Base-by-base conservation (phyloP, 2,113 vertebrate genomes). In the Epinephelus fuscoguttatus region DNA sequence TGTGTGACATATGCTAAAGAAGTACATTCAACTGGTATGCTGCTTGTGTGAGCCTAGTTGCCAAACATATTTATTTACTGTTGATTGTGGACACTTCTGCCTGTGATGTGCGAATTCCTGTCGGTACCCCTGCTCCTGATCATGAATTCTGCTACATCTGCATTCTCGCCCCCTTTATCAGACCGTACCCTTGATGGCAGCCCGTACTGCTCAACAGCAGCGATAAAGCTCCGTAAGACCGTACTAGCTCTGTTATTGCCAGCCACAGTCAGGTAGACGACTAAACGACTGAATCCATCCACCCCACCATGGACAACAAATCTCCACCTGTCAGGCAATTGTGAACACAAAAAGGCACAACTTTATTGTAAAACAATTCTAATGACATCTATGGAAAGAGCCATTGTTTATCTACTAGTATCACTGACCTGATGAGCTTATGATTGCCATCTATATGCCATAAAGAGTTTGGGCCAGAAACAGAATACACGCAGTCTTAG, bases 31-130 rank as follows among this genome's bases (percentile, higher is more conserved):
- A 60, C 27, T 61, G 64, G n/a, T 70, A 19, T 47, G 52, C 7
- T 64, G 4, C 3, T 49, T 66, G 23, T 75, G 27, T 63, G 30
- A 68, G 63, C 27, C 63, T 33, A 33, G 33, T 33, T 33, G 33
- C 33, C 33, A 33, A 33, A 33, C 33, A 33, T 33, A 33, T 33
- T 62, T 64, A 33, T 56, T 73, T 74, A 79, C 25, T 55, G 21
- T 3, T 87, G 63, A 63, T 73, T 76, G 56, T 76, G 72, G 10
- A 76, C 73, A 52, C 78, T 75, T 60, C 64, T 45, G 40, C 53
- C 82, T 30, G 82, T 84, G 18, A 84, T 79, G 68, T 84, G 75
- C 1, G 75, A 84, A 57, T 84, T 73, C 14, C 68, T 47, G 50
- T 79, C 21, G 9, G 25, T 25, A 33, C 74, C 67, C 52, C 57